Conservation (phyloP, 2,888 invertebrate species). For the Altica lythri region DNA sequence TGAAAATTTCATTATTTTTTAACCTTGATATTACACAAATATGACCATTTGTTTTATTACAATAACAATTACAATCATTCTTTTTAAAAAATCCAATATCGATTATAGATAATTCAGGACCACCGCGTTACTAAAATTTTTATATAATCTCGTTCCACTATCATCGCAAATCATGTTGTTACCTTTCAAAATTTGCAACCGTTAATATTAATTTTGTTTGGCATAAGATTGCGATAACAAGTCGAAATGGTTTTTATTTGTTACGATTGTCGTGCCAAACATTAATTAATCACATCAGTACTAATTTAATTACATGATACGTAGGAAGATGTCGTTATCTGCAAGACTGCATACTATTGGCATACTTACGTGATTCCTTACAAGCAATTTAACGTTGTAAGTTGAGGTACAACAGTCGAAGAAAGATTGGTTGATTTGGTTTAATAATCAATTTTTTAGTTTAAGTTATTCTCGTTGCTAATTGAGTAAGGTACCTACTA, state of each 20-base stretch:
- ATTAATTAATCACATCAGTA: slow-evolving; percentile 30
- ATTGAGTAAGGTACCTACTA: too few species aligned
- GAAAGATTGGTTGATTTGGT: slow-evolving; percentile 1
- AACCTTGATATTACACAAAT: too few species aligned
- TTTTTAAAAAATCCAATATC: too few species aligned
- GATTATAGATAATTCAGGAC: slow-evolving; percentile 5
- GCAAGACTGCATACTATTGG: slow-evolving; percentile 15
- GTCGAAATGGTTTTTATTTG: slow-evolving; percentile 13
- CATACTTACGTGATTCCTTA: slow-evolving; percentile 19
- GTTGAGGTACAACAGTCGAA: neutral
- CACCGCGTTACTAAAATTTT: slow-evolving; percentile 8
- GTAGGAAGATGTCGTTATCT: slow-evolving; percentile 14
- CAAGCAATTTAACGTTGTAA: slow-evolving; percentile 15
- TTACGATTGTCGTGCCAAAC: slow-evolving; percentile 27
- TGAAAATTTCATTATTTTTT: too few species aligned
- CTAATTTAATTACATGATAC: slow-evolving; percentile 31
- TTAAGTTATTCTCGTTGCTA: too few species aligned
- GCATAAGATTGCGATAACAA: slow-evolving; percentile 30
- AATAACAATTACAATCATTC: too few species aligned
- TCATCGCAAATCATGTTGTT: slow-evolving; percentile 20
- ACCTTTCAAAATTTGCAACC: slow-evolving; percentile 21
- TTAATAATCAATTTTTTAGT: neutral
- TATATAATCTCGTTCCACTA: slow-evolving; percentile 8
- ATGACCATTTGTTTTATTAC: too few species aligned
- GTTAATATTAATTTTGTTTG: slow-evolving; percentile 35